These are phyloP conservation scores for Columba livia DNA, from an alignment of 2,113 vertebrate genomes.

Conservation along the genomic window DNA sequence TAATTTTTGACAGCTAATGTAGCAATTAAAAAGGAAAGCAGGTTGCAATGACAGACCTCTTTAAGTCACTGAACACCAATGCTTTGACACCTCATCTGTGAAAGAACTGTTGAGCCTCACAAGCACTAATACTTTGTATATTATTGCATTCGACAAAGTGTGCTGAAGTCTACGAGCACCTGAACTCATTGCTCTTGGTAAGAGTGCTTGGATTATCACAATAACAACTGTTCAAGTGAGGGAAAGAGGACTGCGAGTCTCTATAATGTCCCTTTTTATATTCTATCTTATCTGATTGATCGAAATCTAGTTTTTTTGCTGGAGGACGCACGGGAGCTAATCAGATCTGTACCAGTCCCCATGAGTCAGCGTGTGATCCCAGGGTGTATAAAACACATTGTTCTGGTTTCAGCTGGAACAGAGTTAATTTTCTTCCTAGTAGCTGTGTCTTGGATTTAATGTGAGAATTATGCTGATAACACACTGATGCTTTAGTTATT, in stretches of 20 bases:
- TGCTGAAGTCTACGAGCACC: not conserved
- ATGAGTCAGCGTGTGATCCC: not conserved
- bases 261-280: not conserved
- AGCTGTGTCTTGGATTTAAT: too few species aligned
- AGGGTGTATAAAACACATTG: not conserved
- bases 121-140: not conserved
- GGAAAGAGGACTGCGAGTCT: not conserved
- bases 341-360: not conserved
- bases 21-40: not conserved
- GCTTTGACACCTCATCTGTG: not conserved
- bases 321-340: not conserved
- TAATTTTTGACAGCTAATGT: not conserved
- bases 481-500: too few species aligned
- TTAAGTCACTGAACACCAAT: not conserved
- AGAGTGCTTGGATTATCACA: not conserved
- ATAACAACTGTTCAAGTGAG: not conserved
- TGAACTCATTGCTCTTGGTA: not conserved
- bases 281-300: not conserved
- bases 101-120: not conserved
- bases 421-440: too few species aligned
- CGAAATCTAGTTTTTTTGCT: not conserved
- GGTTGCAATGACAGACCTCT: not conserved
- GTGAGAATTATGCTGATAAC: too few species aligned
- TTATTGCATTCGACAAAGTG: not conserved
- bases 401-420: too few species aligned